Base-by-base conservation (phyloP, 2,797 vertebrate genomes). In the Spheniscus humboldti region DNA sequence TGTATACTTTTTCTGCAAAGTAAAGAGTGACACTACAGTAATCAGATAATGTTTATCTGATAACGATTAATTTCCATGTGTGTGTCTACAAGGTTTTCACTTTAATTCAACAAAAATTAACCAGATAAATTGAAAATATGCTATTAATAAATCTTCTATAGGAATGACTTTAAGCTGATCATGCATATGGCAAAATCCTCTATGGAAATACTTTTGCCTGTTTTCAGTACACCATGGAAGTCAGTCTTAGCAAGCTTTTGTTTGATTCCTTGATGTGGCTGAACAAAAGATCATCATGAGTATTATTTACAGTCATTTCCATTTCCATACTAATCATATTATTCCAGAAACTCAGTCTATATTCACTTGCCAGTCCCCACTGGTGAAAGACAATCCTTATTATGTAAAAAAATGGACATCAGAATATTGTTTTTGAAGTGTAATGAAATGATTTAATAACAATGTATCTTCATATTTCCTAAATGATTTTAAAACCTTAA, bases 401-500 rank as follows among this genome's bases (percentile, higher is more conserved):
- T 92, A 96, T 22, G 28, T 39, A 86, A 85, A 89, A 88, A 97
- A 94, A 33, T 19, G 47, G 67, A 87, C 77, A 86, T 77, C 45
- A 39, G 60, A 94, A 91, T 91, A 94, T 95, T 94, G 81, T 6
- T 94, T 95, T 73, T 92, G 95, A 97, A 97, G 88, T 79, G 82
- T 56, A 85, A 74, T 94, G 67, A 92, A 96, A 85, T 96, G 22
- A 94, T 96, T 96, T 95, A 94, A 96, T 93, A 96, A 97, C 88
- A 96, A 83, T 64, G 64, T 95, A 93, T 92, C 93, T 95, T 96
- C 92, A 79, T 86, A 95, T 94, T 97, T 97, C 95, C 89, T 92
- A 97, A 97, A 96, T 92, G 41, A 94, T 97, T 97, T 90, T 56
- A 96, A 94, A 91, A 94, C 60, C 48, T 85, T 91, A 94, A 96